Evolutionary conservation across 2,888 invertebrate species (phyloP).

Genomic region (Erebia ligea): DNA sequence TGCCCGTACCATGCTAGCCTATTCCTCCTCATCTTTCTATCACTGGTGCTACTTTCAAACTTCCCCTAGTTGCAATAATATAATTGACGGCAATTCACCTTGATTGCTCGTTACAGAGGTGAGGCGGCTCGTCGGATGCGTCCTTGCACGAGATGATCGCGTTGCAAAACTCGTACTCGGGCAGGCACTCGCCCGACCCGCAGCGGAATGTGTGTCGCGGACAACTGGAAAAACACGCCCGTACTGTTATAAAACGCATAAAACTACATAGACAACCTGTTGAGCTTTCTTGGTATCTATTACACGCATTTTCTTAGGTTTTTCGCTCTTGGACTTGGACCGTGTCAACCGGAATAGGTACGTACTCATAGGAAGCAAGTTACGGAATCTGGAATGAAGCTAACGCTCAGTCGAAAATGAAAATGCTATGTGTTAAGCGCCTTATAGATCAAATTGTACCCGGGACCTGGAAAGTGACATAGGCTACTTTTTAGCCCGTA

Average conservation of each 20-base stretch:
- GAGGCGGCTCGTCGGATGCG: slow-evolving; percentile 94
- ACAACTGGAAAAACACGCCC: slow-evolving; percentile 77
- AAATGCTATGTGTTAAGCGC: no score
- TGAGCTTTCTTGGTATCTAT: slow-evolving; percentile 27
- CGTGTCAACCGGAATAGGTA: background rate
- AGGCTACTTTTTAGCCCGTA: no score
- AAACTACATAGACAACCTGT: slow-evolving; percentile 24
- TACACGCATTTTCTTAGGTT: slow-evolving; percentile 29
- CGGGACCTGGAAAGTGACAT: no score
- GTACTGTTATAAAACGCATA: slow-evolving; percentile 30
- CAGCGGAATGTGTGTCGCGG: slow-evolving; percentile 93
- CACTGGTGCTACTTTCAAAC: no score
- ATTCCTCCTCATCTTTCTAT: no score
- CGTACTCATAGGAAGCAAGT: background rate
- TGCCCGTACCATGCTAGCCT: no score
- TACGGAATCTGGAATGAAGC: background rate
- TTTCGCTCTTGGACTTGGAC: slow-evolving; percentile 5
- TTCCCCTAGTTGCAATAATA: no score
- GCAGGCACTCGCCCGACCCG: slow-evolving; percentile 92
- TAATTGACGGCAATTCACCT: slow-evolving; percentile 53
- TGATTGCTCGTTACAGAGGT: slow-evolving; percentile 86
- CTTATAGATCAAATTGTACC: no score
- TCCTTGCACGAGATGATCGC: slow-evolving; percentile 93
- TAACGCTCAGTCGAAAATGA: background rate
- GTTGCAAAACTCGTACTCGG: slow-evolving; percentile 96